Base-by-base conservation (phyloP, 2,888 invertebrate species). In the Drosophila formosana region DNA sequence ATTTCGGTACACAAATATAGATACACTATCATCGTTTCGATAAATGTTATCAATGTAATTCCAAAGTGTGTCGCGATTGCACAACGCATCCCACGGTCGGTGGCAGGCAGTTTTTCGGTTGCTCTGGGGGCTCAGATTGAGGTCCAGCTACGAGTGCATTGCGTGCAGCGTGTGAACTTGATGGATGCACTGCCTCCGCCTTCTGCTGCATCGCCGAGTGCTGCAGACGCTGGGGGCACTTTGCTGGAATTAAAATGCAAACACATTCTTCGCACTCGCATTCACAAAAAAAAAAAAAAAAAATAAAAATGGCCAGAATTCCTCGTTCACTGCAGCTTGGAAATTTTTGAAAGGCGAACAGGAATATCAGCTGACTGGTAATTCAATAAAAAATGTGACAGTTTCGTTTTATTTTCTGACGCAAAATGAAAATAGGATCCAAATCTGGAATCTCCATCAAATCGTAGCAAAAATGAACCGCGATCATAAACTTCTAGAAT, bases 111-210 rank as follows among this genome's bases (percentile, higher is more conserved):
- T 51, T 60, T 13, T 13, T 26, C 11, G 45, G 49, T 46, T 47
- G 23, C 49, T 52, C 18, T 41, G 62, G 4, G 46, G 28, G 50
- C 13, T 13, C 46, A 46, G 37, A 11, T 25, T 4, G 5, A 6
- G 46, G 60, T 67, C 43, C 63, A 57, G 23, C 43, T 60, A 53
- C 32, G 26, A 28, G 8, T 39, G 18, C 49, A 39, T 78, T 72
- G 75, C 70, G 71, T 80, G 79, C 78, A 73, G 84, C 82, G 86
- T 88, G 86, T 80, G 81, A 88, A 88, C 71, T 78, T 86, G 86
- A 86, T 88, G 86, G 88, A 86, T 88, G 86, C 80, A 78, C 72
- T 79, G 72, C 85, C 79, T 84, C 78, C 87, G 65, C 85, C 74
- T 74, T 47, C 57, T 64, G 50, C 63, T 47, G 32, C 50, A n/a